These are phyloP conservation scores for Corythornis cristatus DNA, from an alignment of 2,113 vertebrate species.

Conservation along the genomic window DNA sequence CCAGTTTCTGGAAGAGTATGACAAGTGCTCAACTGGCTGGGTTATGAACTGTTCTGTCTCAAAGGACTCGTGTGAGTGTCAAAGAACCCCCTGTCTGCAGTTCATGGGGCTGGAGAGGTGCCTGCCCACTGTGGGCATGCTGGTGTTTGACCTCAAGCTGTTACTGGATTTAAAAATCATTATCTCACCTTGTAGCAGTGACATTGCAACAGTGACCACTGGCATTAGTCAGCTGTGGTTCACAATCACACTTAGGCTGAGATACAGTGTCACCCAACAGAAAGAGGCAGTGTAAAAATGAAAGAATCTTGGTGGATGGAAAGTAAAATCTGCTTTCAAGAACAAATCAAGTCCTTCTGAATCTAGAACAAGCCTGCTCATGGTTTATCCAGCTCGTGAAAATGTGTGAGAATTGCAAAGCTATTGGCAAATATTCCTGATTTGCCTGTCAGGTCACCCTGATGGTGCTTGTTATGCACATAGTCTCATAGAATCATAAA, in stretches of 20 bases:
- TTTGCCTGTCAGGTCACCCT: not conserved
- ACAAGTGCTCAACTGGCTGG: not conserved
- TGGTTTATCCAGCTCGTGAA: not conserved
- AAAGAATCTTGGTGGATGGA: not conserved
- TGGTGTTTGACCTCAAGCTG: fast-evolving
- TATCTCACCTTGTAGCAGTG: not conserved
- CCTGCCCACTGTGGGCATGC: not conserved
- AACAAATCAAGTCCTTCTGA: not conserved
- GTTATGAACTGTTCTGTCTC: not conserved
- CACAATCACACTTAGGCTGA: not conserved
- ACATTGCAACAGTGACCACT: not conserved
- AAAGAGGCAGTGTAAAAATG: not conserved
- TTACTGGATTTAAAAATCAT: not conserved
- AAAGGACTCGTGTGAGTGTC: not conserved
- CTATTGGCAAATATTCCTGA: not conserved
- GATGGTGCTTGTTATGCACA: not conserved
- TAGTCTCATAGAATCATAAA: too few relatives aligned
- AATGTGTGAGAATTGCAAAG: not conserved
- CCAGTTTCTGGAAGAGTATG: not conserved
- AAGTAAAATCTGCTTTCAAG: not conserved
- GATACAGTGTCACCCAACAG: not conserved
- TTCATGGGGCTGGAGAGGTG: not conserved
- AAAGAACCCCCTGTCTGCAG: not conserved
- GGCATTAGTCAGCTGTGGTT: not conserved
- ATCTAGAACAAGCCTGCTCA: not conserved